Conservation (phyloP, 2,797 vertebrate genomes). For the Morus bassanus region DNA sequence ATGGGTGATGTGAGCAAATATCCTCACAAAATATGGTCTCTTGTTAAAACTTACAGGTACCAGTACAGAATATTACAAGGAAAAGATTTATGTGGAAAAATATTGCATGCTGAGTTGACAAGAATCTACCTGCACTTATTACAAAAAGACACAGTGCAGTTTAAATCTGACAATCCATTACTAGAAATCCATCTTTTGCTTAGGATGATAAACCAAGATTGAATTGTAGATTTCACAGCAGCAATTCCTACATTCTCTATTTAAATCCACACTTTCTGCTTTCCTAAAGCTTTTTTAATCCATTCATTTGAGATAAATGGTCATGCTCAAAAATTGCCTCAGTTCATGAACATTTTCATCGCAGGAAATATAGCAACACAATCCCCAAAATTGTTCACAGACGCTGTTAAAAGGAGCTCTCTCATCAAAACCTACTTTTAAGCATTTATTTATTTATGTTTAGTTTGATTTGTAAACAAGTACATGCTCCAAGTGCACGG, state of each 20-base stretch:
- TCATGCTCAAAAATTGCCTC: conserved; percentile 10
- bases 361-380: not conserved
- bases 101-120: conserved; percentile 1
- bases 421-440: not conserved
- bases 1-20: not conserved
- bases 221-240: conserved; percentile 56
- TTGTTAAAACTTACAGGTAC: not conserved
- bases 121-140: conserved; percentile 28
- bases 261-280: conserved; percentile 43
- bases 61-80: not conserved
- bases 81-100: not conserved
- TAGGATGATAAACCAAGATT: conserved; percentile 60
- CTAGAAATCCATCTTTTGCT: conserved; percentile 50
- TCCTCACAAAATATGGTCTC: not conserved
- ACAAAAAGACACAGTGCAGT: conserved; percentile 18
- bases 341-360: not conserved
- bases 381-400: not conserved
- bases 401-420: not conserved
- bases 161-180: conserved; percentile 48
- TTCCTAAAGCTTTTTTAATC: conserved; percentile 26
- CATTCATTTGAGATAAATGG: conserved; percentile 54
- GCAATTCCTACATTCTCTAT: conserved; percentile 9
- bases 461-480: not conserved
- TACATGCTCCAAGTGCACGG: not conserved
- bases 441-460: not conserved